Conservation (phyloP, 2,113 vertebrate species). For the Salminus brasiliensis region DNA sequence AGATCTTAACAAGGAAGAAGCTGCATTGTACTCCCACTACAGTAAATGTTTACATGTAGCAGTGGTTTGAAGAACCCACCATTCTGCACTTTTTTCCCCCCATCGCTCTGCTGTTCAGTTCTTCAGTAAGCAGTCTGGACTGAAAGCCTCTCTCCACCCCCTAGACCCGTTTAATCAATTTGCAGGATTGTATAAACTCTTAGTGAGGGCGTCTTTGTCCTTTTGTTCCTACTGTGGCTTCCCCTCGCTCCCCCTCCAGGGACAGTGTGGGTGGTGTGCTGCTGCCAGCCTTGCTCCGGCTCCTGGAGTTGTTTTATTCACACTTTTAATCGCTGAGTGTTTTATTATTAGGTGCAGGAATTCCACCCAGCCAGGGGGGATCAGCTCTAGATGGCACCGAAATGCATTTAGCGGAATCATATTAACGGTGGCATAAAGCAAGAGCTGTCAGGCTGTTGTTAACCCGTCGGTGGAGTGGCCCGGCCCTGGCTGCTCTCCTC, state of each 20-base stretch:
- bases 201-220: constrained; percentile 73
- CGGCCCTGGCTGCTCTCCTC: constrained; percentile 65
- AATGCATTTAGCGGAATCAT: constrained; percentile 76
- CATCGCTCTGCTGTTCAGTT: constrained; percentile 59
- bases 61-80: constrained; percentile 5
- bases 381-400: constrained; percentile 70
- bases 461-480: constrained; percentile 71
- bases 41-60: constrained; percentile 46
- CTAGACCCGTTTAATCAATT: constrained; percentile 74
- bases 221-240: constrained; percentile 70
- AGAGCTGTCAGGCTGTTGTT: constrained; percentile 76
- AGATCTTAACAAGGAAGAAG: constrained; percentile 23
- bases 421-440: constrained; percentile 78
- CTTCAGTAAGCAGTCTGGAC: constrained; percentile 66
- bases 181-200: constrained; percentile 73
- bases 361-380: constrained; percentile 68
- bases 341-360: constrained; percentile 79
- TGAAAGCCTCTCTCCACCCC: constrained; percentile 56
- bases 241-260: constrained; percentile 62
- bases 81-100: constrained; percentile 55
- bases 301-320: constrained; percentile 78
- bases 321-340: constrained; percentile 82
- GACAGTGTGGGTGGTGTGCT: constrained; percentile 73
- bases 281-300: constrained; percentile 73
- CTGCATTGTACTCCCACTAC: constrained; percentile 46